Base-by-base conservation (phyloP, 2,888 invertebrate genomes). In the Spilosoma lubricipeda region DNA sequence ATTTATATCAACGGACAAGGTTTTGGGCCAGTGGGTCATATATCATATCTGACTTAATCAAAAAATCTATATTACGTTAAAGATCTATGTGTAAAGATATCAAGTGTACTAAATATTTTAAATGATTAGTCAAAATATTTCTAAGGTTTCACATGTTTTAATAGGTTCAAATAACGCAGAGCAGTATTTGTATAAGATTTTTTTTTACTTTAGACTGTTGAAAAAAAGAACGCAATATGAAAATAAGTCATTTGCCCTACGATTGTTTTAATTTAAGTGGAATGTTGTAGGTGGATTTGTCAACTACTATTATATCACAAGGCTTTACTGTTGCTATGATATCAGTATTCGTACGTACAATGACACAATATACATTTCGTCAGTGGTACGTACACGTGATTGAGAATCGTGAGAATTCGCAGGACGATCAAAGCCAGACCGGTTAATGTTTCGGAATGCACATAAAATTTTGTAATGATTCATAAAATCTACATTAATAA, bases 1-100 rank as follows among this genome's bases (percentile, higher is more conserved):
- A 95, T 95, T 95, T 95, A 95, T 95, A 90, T 90, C 90, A 82
- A 83, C 86, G 81, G 87, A 68, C 80, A 74, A 73, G 77, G 75
- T 80, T 88, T 89, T 87, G 83, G 84, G 84, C 78, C 80, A 88
- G 81, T 86, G 86, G 89, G 87, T 88, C 87, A 88, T 84, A 81
- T 87, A 86, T 89, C 85, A 85, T 80, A 86, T 78, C 74, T 85
- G 80, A 80, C 80, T 82, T 82, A 71, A 77, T 74, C 72, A 70
- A 72, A 81, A 80, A 72, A 80, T 76, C 79, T 71, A 72, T 77
- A 76, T 80, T 66, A 76, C 70, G 39, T 64, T 52, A 63, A 63
- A 77, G 76, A 75, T 75, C 59, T 67, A 42, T 66, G 66, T 45
- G 33, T 45, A 70, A 27, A 71, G 36, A 36, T 18, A 52, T 48